Conservation (phyloP, 2,888 invertebrate species). For the Girardia tigrina region DNA sequence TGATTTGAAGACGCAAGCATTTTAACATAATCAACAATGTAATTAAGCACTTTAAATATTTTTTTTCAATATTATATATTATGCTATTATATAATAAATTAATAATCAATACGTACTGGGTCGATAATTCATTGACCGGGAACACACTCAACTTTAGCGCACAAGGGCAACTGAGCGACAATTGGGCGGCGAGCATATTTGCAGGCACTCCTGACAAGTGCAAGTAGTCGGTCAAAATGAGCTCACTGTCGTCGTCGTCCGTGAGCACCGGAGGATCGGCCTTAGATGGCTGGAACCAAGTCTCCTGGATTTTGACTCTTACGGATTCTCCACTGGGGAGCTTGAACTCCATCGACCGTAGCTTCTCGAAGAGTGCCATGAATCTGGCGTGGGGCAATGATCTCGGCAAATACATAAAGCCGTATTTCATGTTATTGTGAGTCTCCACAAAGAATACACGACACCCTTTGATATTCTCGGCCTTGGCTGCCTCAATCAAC, state of each 20-base stretch:
- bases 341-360: not conserved
- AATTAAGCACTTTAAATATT: too few relatives aligned
- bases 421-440: not conserved
- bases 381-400: not conserved
- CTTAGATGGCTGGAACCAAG: not conserved
- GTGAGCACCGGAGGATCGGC: not conserved
- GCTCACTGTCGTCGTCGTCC: not conserved
- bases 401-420: slow-evolving; percentile 8
- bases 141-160: not conserved
- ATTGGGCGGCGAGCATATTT: slow-evolving; percentile 6
- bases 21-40: too few relatives aligned
- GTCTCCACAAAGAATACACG: slow-evolving; percentile 6
- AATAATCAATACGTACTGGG: not conserved
- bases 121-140: slow-evolving; percentile 8
- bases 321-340: not conserved
- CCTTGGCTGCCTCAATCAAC: not conserved
- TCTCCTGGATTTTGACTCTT: not conserved
- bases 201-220: not conserved
- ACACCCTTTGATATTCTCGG: not conserved
- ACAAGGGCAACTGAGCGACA: not conserved
- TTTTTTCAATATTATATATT: too few relatives aligned
- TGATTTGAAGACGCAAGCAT: too few relatives aligned
- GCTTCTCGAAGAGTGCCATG: not conserved
- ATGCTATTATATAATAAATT: too few relatives aligned
- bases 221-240: not conserved